phyloP scores from a whole-genome alignment of 2,797 vertebrate species.

The Pantherophis vulpinus region DNA sequence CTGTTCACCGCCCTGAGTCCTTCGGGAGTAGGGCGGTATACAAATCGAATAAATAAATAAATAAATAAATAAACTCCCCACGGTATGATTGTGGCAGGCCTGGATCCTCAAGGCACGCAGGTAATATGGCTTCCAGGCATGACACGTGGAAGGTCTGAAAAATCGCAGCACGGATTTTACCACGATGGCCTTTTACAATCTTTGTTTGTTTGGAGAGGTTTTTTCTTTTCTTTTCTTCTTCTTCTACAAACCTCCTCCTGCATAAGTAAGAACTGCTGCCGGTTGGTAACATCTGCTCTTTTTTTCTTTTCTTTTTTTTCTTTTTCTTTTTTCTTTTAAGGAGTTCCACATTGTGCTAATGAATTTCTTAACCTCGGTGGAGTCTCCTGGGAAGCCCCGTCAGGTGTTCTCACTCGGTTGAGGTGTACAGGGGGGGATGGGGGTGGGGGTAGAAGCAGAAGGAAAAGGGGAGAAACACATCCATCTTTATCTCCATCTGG shows the following conservation, averaged over 20 bases:
- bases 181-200: neutral
- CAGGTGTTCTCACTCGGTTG: neutral
- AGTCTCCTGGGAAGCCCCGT: neutral
- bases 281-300: neutral
- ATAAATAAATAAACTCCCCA: no score
- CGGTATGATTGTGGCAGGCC: no score
- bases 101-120: no score
- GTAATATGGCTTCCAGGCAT: no score
- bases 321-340: no score
- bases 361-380: neutral
- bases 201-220: neutral
- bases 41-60: no score
- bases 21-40: no score
- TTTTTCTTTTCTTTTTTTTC: no score
- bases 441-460: neutral
- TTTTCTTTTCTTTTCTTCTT: no score
- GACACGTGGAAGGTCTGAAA: neutral
- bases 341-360: neutral
- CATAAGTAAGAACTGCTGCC: neutral
- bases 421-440: accelerated
- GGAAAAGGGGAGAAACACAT: neutral
- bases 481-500: neutral
- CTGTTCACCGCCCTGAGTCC: no score
- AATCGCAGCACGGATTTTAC: neutral
- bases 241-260: neutral